phyloP scores from a whole-genome alignment of 2,113 vertebrate species.

The Bostrychus sinensis region DNA sequence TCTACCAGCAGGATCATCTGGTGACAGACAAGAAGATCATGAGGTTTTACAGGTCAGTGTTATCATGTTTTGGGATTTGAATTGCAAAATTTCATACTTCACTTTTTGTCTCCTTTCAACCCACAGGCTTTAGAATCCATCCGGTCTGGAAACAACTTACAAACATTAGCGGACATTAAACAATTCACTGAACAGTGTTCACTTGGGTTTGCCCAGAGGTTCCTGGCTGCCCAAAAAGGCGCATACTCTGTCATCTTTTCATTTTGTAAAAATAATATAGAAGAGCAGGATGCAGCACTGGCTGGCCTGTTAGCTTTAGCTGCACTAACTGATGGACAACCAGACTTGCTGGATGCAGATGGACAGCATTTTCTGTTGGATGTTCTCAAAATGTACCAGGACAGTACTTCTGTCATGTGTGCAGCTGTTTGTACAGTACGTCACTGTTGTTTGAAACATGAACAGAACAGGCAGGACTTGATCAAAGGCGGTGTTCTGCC shows the following conservation, averaged over 20 bases:
- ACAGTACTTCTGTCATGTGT: constrained; percentile 57
- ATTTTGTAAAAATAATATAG: constrained; percentile 72
- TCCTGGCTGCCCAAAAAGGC: constrained; percentile 87
- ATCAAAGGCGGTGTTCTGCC: constrained; percentile 83
- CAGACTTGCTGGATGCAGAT: constrained; percentile 85
- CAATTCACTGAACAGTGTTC: constrained; percentile 84
- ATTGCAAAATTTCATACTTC: neutral
- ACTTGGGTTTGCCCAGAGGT: constrained; percentile 83
- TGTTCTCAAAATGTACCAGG: constrained; percentile 47
- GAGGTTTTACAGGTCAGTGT: constrained; percentile 85
- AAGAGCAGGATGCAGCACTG: constrained; percentile 48
- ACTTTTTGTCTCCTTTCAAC: neutral
- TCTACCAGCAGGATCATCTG: constrained; percentile 58
- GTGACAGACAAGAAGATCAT: constrained; percentile 74
- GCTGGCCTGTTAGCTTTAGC: constrained; percentile 77
- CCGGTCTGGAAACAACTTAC: constrained; percentile 52
- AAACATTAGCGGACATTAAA: constrained; percentile 53
- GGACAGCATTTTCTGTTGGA: constrained; percentile 83
- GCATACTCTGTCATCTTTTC: constrained; percentile 88
- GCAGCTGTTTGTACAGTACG: constrained; percentile 76
- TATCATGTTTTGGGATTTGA: neutral
- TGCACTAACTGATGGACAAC: constrained; percentile 87
- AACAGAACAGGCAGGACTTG: constrained; percentile 89
- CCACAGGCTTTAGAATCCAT: constrained; percentile 84
- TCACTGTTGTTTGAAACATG: constrained; percentile 89